These are phyloP conservation scores for Rhagonycha lutea DNA, from an alignment of 2,888 invertebrate species.

Conservation along the genomic window DNA sequence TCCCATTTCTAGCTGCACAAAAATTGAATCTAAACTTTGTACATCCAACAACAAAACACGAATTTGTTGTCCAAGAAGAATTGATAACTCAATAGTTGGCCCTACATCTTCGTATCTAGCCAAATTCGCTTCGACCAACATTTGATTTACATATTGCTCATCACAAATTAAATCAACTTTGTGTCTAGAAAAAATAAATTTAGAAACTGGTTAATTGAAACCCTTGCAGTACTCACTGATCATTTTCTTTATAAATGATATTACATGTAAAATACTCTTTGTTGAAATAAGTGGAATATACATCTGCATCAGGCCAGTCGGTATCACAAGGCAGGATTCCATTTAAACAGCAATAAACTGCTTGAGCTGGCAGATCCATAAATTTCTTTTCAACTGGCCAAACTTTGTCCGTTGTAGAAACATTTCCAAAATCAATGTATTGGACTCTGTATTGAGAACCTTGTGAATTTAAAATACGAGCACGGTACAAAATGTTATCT, in stretches of 20 bases:
- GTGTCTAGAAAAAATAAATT: slow-evolving; percentile 34
- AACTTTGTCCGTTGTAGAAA: slow-evolving; percentile 68
- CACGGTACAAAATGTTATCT: slow-evolving; percentile 74
- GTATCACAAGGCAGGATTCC: slow-evolving; percentile 64
- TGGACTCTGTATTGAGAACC: slow-evolving; percentile 68
- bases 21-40: slow-evolving; percentile 53
- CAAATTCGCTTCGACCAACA: slow-evolving; percentile 42
- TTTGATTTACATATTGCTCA: slow-evolving; percentile 38
- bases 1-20: slow-evolving; percentile 54
- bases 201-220: slow-evolving; percentile 39
- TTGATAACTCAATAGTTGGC: slow-evolving; percentile 48
- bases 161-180: slow-evolving; percentile 41
- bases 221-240: slow-evolving; percentile 53
- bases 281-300: slow-evolving; percentile 65
- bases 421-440: slow-evolving; percentile 79
- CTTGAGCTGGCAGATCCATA: slow-evolving; percentile 70
- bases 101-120: slow-evolving; percentile 30
- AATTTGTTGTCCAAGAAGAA: slow-evolving; percentile 56
- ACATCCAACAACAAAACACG: slow-evolving; percentile 53
- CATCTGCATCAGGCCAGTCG: slow-evolving; percentile 62
- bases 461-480: slow-evolving; percentile 63
- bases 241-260: slow-evolving; percentile 57
- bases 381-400: slow-evolving; percentile 72
- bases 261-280: slow-evolving; percentile 63
- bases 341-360: slow-evolving; percentile 68